Evolutionary conservation across 1,140 invertebrate species (phyloP).

Genomic region (Acromyrmex heyeri): DNA sequence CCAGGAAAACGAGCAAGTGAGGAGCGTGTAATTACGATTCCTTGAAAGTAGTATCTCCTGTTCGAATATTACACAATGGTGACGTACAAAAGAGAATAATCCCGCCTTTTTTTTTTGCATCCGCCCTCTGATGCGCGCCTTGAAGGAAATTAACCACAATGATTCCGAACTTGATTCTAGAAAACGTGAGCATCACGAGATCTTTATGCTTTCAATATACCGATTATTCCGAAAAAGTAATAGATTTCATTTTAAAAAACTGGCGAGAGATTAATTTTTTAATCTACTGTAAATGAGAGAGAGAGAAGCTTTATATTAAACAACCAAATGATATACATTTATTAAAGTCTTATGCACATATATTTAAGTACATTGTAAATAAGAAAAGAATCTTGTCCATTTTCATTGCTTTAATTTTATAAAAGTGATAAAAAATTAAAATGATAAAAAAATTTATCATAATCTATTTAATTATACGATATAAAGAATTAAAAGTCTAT

Average conservation of each 20-base stretch:
- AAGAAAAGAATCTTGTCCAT: background rate
- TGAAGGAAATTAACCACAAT: background rate
- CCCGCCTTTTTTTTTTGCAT: slow-evolving; percentile 5
- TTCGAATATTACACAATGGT: slow-evolving; percentile 41
- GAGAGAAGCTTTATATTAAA: background rate
- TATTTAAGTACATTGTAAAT: background rate
- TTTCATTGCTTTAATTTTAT: background rate
- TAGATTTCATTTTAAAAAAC: background rate
- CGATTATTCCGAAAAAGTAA: background rate
- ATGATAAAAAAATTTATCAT: background rate
- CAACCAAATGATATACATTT: background rate
- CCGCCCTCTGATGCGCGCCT: slow-evolving; percentile 2
- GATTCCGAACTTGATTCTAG: background rate
- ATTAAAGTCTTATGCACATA: background rate
- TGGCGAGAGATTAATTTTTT: background rate
- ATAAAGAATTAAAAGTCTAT: background rate
- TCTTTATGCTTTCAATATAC: background rate
- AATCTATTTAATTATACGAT: background rate
- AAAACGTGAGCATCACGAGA: background rate
- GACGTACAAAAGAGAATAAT: slow-evolving; percentile 14
- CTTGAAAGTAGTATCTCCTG: slow-evolving; percentile 22
- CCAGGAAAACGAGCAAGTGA: slow-evolving; percentile 18
- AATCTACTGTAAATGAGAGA: background rate
- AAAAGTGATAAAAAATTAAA: too few relatives aligned
- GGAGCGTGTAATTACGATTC: slow-evolving; percentile 66